phyloP scores from a whole-genome alignment of 2,797 vertebrate species.

The Leptoclinus maculatus region DNA sequence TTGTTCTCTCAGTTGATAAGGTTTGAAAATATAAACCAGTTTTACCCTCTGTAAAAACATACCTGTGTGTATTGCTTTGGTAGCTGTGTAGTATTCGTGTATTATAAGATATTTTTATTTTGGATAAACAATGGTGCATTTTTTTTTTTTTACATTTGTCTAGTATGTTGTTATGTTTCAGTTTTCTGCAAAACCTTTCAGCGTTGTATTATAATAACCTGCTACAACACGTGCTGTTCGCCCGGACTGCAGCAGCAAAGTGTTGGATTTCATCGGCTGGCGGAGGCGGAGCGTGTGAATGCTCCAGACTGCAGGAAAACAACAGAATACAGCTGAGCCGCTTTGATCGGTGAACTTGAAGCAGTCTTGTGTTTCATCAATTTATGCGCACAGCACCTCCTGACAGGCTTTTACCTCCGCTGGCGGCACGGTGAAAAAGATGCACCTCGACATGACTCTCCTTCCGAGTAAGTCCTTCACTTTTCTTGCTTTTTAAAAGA shows the following conservation, averaged over 20 bases:
- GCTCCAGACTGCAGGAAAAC: conserved; percentile 44
- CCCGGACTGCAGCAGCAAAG: conserved; percentile 10
- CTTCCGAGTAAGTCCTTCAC: conserved; percentile 77
- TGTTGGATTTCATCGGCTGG: conserved; percentile 60
- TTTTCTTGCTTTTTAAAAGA: not conserved
- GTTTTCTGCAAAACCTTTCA: not conserved
- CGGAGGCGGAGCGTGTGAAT: conserved; percentile 71
- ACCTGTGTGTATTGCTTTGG: not conserved
- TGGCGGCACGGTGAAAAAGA: conserved; percentile 31
- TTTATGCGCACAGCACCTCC: conserved; percentile 16
- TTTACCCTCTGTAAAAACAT: not conserved
- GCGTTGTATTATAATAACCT: not conserved
- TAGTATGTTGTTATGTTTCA: not conserved
- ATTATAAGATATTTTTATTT: not conserved
- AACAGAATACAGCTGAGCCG: conserved; percentile 56
- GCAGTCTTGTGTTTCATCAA: conserved; percentile 29
- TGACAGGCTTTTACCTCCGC: conserved; percentile 30
- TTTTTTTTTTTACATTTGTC: not conserved
- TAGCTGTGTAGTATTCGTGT: not conserved
- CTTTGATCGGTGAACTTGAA: conserved; percentile 35
- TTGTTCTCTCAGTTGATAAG: not conserved
- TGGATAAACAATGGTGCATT: too few relatives aligned
- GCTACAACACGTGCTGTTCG: not conserved
- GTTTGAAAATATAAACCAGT: not conserved
- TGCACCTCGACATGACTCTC: conserved; percentile 61